Conservation (phyloP, 2,888 invertebrate genomes). For the Drosophila falleni region DNA sequence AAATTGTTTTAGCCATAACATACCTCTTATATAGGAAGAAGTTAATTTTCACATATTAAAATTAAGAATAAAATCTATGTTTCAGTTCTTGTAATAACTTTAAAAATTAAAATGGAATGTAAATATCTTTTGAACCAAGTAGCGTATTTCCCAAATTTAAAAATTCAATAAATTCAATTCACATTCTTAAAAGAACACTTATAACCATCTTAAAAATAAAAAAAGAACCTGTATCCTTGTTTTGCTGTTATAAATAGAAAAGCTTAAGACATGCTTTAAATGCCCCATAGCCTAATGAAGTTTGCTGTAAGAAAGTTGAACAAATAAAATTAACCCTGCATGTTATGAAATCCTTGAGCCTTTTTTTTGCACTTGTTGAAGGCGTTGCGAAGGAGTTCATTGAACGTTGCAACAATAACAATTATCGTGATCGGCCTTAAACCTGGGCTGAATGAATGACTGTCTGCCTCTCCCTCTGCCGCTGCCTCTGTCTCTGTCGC, state of each 20-base stretch:
- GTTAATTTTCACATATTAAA: too few species aligned
- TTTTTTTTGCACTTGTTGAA: constrained; percentile 53
- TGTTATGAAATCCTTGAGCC: constrained; percentile 37
- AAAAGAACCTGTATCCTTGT: background rate
- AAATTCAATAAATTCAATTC: too few species aligned
- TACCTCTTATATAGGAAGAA: too few species aligned
- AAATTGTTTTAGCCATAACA: too few species aligned
- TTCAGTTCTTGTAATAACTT: too few species aligned
- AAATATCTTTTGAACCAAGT: too few species aligned
- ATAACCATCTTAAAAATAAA: too few species aligned
- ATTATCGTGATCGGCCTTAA: constrained; percentile 55
- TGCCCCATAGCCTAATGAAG: background rate
- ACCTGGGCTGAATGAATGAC: constrained; percentile 34
- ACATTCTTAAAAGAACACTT: too few species aligned
- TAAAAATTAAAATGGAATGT: too few species aligned
- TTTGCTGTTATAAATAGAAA: background rate
- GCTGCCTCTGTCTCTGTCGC: constrained; percentile 8
- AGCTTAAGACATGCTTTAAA: background rate
- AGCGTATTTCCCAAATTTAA: too few species aligned
- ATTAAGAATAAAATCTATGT: too few species aligned
- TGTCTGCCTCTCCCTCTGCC: constrained; percentile 7
- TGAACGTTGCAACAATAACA: constrained; percentile 54
- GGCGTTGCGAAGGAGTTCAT: constrained; percentile 49
- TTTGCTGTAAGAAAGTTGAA: constrained; percentile 1
- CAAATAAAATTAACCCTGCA: constrained; percentile 29